Evolutionary conservation across 2,797 vertebrate genomes (phyloP).

Genomic region (Bufotes viridis): DNA sequence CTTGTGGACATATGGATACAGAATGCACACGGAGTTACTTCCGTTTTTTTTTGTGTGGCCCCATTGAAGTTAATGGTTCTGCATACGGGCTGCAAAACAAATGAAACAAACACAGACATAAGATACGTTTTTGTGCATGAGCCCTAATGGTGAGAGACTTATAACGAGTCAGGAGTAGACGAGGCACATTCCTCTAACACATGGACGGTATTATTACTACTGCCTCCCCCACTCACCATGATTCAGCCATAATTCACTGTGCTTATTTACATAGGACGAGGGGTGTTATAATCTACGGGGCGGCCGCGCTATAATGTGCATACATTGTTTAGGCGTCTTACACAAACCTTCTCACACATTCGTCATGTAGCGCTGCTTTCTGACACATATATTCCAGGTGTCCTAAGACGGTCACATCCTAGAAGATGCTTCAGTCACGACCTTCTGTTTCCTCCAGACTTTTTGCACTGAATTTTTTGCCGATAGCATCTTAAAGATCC

Average conservation of each 20-base stretch:
- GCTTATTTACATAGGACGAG: background rate
- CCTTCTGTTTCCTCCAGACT: background rate
- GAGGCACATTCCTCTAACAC: background rate
- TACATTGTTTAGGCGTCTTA: background rate
- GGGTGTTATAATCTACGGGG: background rate
- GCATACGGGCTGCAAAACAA: too few relatives aligned
- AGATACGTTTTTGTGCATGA: background rate
- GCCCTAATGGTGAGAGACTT: background rate
- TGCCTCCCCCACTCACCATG: background rate
- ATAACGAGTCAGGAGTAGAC: background rate
- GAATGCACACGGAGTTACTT: too few relatives aligned
- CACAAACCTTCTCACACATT: background rate
- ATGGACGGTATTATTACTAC: background rate
- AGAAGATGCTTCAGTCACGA: background rate
- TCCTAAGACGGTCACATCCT: background rate
- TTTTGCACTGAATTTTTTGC: too few relatives aligned
- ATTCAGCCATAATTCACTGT: background rate
- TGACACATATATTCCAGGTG: background rate
- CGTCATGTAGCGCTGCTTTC: background rate
- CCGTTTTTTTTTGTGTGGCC: too few relatives aligned
- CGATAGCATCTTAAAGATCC: too few relatives aligned
- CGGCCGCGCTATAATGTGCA: background rate
- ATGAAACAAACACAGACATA: too few relatives aligned
- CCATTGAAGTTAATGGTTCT: too few relatives aligned
- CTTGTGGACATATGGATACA: too few relatives aligned